Base-by-base conservation (phyloP, 2,113 vertebrate species). In the Phalacrocorax brasilianus region DNA sequence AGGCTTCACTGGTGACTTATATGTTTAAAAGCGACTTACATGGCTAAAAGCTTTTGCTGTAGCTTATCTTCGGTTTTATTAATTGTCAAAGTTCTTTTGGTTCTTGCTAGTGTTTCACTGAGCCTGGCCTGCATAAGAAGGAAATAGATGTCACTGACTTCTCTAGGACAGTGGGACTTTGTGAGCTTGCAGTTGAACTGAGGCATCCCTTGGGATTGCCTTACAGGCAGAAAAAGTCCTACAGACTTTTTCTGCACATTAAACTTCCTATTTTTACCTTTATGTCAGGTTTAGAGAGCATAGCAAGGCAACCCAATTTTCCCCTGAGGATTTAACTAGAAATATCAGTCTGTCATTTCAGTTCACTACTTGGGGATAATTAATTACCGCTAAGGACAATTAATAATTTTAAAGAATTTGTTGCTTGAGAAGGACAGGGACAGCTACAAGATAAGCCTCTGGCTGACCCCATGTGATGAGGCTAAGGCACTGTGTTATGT, bases 231-330 rank as follows among this genome's bases (percentile, higher is more conserved):
- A 91, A 91, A 91, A 95, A 95, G 91, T 82, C 75, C 87, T 89
- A 73, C 83, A 58, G 95, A 61, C 55, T 38, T 38, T 38, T 38
- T 38, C 38, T 96, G 84, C 94, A 82, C 93, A 95, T 91, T 97
- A 89, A 95, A 91, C 88, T 91, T 92, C 94, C 93, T 91, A 96
- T 97, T 97, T 97, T 97, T 97, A 96, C 92, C 90, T 95, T 73
- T 88, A 75, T 86, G 72, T 85, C 93, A 94, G 65, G 42, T 95
- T 96, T 95, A 91, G 75, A 91, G 75, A 85, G 91, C 86, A 80
- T 79, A 89, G 61, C 85, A 95, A 96, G 93, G 86, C 65, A 95
- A 77, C 85, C 59, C 4, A 1, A 81, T 80, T 92, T 88, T 40
- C 94, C 97, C 91, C 91, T 50, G 78, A 93, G 95, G 67, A 95